Percentiles rank a stretch among this genome's conserved stretches.
Conservation (phyloP, 2,888 invertebrate genomes). For the Dryocosmus kuriphilus region DNA sequence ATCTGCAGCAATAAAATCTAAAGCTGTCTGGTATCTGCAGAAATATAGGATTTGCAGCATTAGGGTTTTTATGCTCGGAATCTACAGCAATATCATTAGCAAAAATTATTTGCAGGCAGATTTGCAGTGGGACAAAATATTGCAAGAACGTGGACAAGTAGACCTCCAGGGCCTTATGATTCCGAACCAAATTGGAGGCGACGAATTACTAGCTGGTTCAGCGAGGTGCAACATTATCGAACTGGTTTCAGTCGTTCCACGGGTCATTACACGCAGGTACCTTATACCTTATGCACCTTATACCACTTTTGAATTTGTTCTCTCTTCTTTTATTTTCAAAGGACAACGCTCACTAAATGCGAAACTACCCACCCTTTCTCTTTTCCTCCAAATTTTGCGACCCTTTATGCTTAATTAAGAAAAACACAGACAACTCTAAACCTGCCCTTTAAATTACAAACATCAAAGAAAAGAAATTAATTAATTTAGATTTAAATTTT, state of each 20-base stretch:
- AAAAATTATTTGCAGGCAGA: slow-evolving; percentile 79
- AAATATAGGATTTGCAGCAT: too few species aligned
- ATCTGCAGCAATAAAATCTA: too few species aligned
- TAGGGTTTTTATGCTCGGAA: too few species aligned
- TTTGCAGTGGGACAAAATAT: slow-evolving; percentile 93
- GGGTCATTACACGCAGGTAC: slow-evolving; percentile 91
- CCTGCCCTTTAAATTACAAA: too few species aligned
- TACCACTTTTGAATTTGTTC: not conserved
- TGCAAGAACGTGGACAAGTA: slow-evolving; percentile 89
- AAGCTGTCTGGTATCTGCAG: too few species aligned
- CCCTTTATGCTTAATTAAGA: not conserved
- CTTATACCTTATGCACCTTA: not conserved
- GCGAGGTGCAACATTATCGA: slow-evolving; percentile 83
- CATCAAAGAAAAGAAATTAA: not conserved
- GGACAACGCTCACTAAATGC: not conserved
- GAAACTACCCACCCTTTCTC: not conserved
- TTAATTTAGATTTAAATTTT: slow-evolving; percentile 56
- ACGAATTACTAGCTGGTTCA: slow-evolving; percentile 89
- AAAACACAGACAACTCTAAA: not conserved
- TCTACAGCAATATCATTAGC: too few species aligned
- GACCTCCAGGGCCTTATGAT: slow-evolving; percentile 80
- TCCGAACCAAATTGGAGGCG: slow-evolving; percentile 86
- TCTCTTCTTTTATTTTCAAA: not conserved
- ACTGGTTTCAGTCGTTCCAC: slow-evolving; percentile 84
- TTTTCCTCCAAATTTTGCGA: not conserved